Evolutionary conservation across 1,140 invertebrate genomes (phyloP), one percentile per base, ranked within the genome.

Genomic region (Bradysia coprophila): DNA sequence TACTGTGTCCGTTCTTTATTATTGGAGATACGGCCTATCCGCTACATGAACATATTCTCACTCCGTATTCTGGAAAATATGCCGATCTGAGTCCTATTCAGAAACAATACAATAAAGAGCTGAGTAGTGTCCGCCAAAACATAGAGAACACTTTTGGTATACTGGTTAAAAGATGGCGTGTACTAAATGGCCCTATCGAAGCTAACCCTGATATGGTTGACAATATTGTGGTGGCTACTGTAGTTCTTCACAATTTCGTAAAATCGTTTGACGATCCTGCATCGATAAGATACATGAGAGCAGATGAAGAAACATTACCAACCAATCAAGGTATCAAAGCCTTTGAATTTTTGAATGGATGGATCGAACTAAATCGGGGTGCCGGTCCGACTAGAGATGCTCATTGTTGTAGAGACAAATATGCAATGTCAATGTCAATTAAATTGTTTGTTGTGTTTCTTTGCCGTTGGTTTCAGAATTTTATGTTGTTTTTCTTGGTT

Each of bases 11-110:
- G 16, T 52, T 50, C 48, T 49, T 57, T 10, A 49, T 61, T 22
- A 51, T 63, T 2, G 56, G 44, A 21, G 67, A 71, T 48, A 63
- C 65, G 44, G 65, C 61, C 24, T 69, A 68, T 49, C 54, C 63
- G 15, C 43, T 69, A 39, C 52, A 49, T 32, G 43, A 44, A 40
- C 52, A 58, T 42, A 43, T 67, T 40, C 56, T 68, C 54, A 62
- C 58, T 39, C 61, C 62, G 44, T 69, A 54, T 47, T 46, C 49
- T 24, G 51, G 51, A 21, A 51, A 45, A 21, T 40, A 46, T 52
- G 28, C 28, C n/a, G 33, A 16, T 15, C 46, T 62, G 21, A 49
- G 46, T 39, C 42, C 51, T 11, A 41, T 57, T 42, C 49, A 67
- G 51, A 48, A 49, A 42, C 51, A 66, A 34, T 71, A 59, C 48